A percentile compares a stretch with the other conserved stretches of the same genome.
phyloP scores from a whole-genome alignment of 2,888 invertebrate species.

The Drosophila bunnanda region DNA sequence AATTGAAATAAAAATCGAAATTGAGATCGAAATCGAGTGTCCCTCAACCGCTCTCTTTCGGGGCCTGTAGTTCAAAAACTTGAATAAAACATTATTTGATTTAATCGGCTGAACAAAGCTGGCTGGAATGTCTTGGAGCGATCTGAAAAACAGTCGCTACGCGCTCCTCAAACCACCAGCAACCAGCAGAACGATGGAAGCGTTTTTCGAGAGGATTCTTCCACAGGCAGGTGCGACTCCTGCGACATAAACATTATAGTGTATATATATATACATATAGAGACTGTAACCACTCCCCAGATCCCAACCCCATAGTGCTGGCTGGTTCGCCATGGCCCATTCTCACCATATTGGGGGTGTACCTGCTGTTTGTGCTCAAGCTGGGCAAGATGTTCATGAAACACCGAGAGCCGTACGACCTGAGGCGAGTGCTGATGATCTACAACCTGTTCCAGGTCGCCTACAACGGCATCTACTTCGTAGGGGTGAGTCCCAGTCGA shows the following conservation, averaged over 20 bases:
- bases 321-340: constrained; percentile 91
- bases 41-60: neutral
- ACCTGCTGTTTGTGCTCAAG: constrained; percentile 90
- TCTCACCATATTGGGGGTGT: constrained; percentile 87
- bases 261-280: neutral
- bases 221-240: constrained; percentile 31
- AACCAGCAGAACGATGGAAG: constrained; percentile 13
- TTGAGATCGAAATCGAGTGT: neutral
- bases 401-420: constrained; percentile 89
- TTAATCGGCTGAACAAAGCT: constrained; percentile 1
- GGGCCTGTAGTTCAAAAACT: constrained; percentile 32
- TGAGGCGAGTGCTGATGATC: constrained; percentile 89
- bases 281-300: constrained; percentile 1
- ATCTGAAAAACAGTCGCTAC: constrained; percentile 20
- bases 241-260: neutral
- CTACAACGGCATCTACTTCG: constrained; percentile 90
- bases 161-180: constrained; percentile 13
- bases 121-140: constrained; percentile 1
- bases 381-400: constrained; percentile 91
- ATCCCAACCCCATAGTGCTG: constrained; percentile 75
- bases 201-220: constrained; percentile 11
- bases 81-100: constrained; percentile 37
- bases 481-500: constrained; percentile 70
- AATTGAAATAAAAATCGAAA: neutral
- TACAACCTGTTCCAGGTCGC: constrained; percentile 95